These are phyloP conservation scores for Pyrrhura leucotis DNA, from an alignment of 2,797 vertebrate species.

Conservation along the genomic window DNA sequence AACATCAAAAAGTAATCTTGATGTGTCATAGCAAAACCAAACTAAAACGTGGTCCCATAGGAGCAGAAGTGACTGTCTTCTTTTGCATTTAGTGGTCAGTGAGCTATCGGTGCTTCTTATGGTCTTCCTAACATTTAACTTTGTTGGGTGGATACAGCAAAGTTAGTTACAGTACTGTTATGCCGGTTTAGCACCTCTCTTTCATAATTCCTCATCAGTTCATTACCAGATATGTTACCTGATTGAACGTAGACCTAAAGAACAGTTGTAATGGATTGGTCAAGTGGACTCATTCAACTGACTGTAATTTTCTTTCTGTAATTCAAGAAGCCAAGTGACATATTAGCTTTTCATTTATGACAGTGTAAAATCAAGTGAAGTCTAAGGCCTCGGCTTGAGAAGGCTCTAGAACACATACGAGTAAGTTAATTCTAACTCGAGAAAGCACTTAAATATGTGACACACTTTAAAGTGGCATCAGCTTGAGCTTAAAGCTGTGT, in stretches of 20 bases:
- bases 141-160: background rate
- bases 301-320: slow-evolving; percentile 1
- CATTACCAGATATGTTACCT: background rate
- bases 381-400: background rate
- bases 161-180: background rate
- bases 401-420: background rate
- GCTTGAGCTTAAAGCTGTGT: background rate
- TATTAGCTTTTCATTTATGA: background rate
- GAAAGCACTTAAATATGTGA: background rate
- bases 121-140: background rate
- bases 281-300: background rate
- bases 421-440: background rate
- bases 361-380: background rate
- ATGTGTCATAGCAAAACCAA: background rate
- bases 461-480: background rate
- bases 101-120: background rate
- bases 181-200: background rate
- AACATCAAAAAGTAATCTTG: background rate
- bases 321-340: background rate
- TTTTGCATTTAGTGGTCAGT: background rate
- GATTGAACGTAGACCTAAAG: background rate
- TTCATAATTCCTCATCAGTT: slow-evolving; percentile 6
- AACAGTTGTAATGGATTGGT: background rate
- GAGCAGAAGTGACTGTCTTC: background rate
- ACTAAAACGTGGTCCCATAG: background rate